Base-by-base conservation (phyloP, 1,140 invertebrate genomes). In the Drosophila sulfurigaster region DNA sequence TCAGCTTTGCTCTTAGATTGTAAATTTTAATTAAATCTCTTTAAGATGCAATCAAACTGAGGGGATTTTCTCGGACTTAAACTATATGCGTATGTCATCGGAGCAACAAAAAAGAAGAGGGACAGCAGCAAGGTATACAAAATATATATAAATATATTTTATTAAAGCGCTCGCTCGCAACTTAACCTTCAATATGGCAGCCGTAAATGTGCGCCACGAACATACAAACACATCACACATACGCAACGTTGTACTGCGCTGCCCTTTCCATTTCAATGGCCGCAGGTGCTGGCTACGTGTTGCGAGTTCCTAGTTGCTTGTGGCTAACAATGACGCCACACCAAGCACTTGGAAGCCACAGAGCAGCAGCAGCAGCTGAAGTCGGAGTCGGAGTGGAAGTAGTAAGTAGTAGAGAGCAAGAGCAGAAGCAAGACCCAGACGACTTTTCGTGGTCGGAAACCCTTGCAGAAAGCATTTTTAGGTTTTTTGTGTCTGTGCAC, bases 21-120 rank as follows among this genome's bases (percentile, higher is more conserved):
- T 83, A 87, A 79, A 68, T 88, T 88, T 88, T 80, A 82, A 83
- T 88, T 66, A 87, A 87, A 83, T 80, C 82, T 78, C 68, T 79
- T 86, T 79, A 82, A 88, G 71, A 74, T 71, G 73, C 63, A 69
- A 74, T 51, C 48, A 60, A 81, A 67, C 32, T 77, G 60, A 59
- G 38, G 70, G 35, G 20, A 32, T 45, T 52, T 54, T 45, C 25
- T 3, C 11, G 6, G 35, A 2, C 52, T 65, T 60, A 56, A 73
- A 81, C 68, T 81, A 45, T 59, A 54, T 49, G 67, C 59, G 46
- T 45, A 41, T 35, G 49, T 46, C 10, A 35, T 2, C 30, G 35
- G 35, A 13, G 11, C 11, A 63, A 46, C 25, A 28, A 28, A 13
- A 13, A 70, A 13, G 38, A 25, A 25, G 20, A 25, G 20, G 20